These are phyloP conservation scores for Poicephalus meyeri DNA, from an alignment of 2,113 vertebrate genomes.

Conservation along the genomic window DNA sequence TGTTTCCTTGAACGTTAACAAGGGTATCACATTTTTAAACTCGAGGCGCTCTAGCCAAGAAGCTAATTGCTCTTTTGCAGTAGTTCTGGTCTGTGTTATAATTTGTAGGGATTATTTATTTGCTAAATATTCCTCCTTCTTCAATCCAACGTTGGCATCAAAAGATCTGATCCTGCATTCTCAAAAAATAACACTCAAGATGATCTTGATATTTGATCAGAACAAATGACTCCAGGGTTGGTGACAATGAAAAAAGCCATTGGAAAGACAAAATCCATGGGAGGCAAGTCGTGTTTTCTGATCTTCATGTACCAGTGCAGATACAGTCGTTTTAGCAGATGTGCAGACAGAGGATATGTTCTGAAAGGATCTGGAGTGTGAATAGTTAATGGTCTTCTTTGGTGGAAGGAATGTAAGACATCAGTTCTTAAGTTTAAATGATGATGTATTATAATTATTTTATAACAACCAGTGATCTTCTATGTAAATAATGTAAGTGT, in stretches of 20 bases:
- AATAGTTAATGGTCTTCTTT: background rate
- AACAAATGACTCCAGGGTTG: background rate
- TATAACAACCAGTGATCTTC: background rate
- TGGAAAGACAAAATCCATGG: background rate
- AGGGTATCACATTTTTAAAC: background rate
- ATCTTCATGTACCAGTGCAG: background rate
- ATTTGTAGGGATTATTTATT: background rate
- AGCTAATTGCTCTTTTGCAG: conserved; percentile 8
- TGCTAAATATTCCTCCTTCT: background rate
- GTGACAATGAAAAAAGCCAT: background rate
- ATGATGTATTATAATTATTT: background rate
- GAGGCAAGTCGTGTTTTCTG: background rate
- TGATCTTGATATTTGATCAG: background rate
- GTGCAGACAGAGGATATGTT: background rate
- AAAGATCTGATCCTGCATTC: background rate
- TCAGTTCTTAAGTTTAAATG: background rate
- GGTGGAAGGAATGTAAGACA: background rate
- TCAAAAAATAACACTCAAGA: background rate
- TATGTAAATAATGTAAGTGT: background rate
- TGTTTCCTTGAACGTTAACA: background rate
- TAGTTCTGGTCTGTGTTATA: background rate
- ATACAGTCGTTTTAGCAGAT: background rate
- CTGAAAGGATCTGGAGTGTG: background rate
- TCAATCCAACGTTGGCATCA: background rate
- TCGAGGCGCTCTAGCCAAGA: background rate